A percentile compares a stretch with the other conserved stretches of the same genome.
Conservation (phyloP, 1,140 invertebrate species). For the Dinothrombium tinctorium region DNA sequence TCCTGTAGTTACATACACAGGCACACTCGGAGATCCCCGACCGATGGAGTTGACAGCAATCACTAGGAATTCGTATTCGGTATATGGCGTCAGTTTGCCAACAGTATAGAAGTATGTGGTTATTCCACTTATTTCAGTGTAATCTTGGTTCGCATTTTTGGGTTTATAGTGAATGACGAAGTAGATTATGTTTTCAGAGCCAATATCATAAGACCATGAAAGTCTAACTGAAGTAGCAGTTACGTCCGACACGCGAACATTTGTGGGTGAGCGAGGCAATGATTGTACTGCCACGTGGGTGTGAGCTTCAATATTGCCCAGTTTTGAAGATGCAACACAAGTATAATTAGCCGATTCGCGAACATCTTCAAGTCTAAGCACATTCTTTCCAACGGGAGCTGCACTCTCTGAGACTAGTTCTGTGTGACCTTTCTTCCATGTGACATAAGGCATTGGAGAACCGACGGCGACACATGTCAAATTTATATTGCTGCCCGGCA, state of each 20-base stretch:
- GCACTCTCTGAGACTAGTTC: slow-evolving; percentile 30
- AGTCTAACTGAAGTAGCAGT: slow-evolving; percentile 71
- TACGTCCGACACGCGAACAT: slow-evolving; percentile 66
- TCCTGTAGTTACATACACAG: slow-evolving; percentile 61
- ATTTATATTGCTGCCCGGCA: slow-evolving; percentile 65
- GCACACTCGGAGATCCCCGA: slow-evolving; percentile 58
- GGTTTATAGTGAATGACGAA: slow-evolving; percentile 90
- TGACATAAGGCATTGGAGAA: slow-evolving; percentile 88
- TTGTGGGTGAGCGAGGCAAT: slow-evolving; percentile 59
- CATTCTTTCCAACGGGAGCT: slow-evolving; percentile 36
- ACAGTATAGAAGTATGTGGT: slow-evolving; percentile 78
- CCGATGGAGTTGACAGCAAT: slow-evolving; percentile 83
- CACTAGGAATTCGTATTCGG: slow-evolving; percentile 87
- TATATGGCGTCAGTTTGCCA: slow-evolving; percentile 65
- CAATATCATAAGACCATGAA: slow-evolving; percentile 61
- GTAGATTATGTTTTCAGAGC: slow-evolving; percentile 51
- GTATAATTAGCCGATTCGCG: slow-evolving; percentile 78
- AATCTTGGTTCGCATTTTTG: slow-evolving; percentile 33
- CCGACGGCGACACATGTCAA: slow-evolving; percentile 88
- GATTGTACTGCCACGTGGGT: slow-evolving; percentile 82
- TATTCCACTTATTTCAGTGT: slow-evolving; percentile 58
- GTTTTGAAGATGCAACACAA: slow-evolving; percentile 74
- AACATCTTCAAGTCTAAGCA: slow-evolving; percentile 58
- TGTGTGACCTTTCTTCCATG: slow-evolving; percentile 66
- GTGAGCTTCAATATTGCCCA: slow-evolving; percentile 64